Base-by-base conservation (phyloP, 1,140 invertebrate genomes). In the Drosophila simulans region DNA sequence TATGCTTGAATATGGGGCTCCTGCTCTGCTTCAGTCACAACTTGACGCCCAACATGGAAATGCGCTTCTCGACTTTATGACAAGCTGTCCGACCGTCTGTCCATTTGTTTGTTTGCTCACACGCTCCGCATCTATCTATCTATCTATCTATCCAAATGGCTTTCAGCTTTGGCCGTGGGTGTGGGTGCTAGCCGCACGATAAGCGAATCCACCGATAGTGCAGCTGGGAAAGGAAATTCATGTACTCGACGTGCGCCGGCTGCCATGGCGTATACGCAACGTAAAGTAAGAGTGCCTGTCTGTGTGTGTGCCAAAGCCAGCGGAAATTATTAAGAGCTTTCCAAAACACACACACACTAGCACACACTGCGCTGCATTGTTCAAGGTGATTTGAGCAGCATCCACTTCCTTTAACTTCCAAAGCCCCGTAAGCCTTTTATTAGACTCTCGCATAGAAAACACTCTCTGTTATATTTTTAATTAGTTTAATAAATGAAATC, bases 31-130 rank as follows among this genome's bases (percentile, higher is more conserved):
- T 55, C 48, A 69, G 45, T 69, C 70, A 51, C 43, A 42, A 43
- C 37, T 25, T 79, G 78, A 88, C 62, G 45, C 58, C 45, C 27
- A 56, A 86, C 83, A 86, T 62, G 84, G 63, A 83, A 86, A 88
- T 76, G 74, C 83, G 79, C 75, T 86, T 59, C 57, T 34, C 59
- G 52, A 70, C 58, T 54, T 69, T 80, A 80, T 89, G 79, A 89
- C 80, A 89, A 69, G 35, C 55, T 58, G 76, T 72, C 46, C 53
- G 55, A 58, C 64, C 34, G 59, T 68, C 54, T 55, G 48, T 56
- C 58, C 77, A 56, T 49, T 48, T 71, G 45, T 70, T 57, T 69
- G 40, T 69, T 15, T 46, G 40, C 39, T 54, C 37, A 17, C 43
- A 66, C 35, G 37, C 45, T 63, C 17, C 37, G 54, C 25, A 63